Conservation (phyloP, 2,888 invertebrate species). For the Rhagophthalmus giganteus region DNA sequence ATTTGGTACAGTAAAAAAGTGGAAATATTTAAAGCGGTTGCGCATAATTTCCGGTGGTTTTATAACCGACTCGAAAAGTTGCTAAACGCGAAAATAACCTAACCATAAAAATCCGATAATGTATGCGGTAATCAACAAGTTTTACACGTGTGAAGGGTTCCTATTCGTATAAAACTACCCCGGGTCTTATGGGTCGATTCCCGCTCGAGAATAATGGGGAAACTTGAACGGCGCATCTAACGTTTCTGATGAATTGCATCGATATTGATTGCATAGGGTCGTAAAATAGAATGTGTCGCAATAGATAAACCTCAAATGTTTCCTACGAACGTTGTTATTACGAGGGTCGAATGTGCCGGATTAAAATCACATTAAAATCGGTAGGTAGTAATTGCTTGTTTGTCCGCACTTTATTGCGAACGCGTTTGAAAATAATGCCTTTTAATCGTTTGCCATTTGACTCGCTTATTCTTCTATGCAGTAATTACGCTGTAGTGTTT, state of each 20-base stretch:
- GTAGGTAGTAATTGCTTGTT: too few relatives aligned
- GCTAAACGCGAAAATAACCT: conserved; percentile 5
- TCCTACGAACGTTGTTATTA: too few relatives aligned
- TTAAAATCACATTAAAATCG: too few relatives aligned
- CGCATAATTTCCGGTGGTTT: conserved; percentile 10
- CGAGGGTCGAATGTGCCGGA: too few relatives aligned
- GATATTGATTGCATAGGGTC: conserved; percentile 29
- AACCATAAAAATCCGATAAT: conserved; percentile 10
- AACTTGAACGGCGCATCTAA: conserved; percentile 37
- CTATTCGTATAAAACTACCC: conserved; percentile 19
- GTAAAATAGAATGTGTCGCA: background rate
- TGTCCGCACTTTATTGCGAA: too few relatives aligned
- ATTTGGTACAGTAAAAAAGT: background rate
- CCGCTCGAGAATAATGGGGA: conserved; percentile 28
- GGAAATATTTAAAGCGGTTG: conserved; percentile 6
- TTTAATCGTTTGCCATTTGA: too few relatives aligned
- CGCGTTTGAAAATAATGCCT: too few relatives aligned
- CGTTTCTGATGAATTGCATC: conserved; percentile 39
- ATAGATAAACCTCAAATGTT: background rate
- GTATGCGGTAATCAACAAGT: conserved; percentile 28
- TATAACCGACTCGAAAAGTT: conserved; percentile 5
- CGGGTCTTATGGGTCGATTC: conserved; percentile 15
- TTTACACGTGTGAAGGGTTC: conserved; percentile 16
- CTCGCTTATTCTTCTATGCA: too few relatives aligned
- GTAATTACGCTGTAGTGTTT: too few relatives aligned